A percentile compares a stretch with the other conserved stretches of the same genome.
These are phyloP conservation scores for Euborellia annulipes DNA, from an alignment of 1,140 invertebrate genomes.

Conservation along the genomic window DNA sequence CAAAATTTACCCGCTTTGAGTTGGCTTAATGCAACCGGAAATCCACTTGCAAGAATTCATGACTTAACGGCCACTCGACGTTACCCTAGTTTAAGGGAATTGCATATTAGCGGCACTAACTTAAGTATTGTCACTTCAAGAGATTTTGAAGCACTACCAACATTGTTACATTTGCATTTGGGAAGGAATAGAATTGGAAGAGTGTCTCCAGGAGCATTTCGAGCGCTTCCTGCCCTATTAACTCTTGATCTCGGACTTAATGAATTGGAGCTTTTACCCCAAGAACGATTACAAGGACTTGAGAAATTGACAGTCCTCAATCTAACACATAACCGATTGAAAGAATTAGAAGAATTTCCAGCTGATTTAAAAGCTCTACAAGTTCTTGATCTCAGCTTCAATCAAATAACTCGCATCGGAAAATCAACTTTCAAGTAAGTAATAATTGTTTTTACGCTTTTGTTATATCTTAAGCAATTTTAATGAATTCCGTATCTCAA, in stretches of 20 bases:
- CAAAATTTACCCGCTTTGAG: constrained; percentile 50
- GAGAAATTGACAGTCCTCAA: constrained; percentile 55
- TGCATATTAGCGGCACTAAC: constrained; percentile 68
- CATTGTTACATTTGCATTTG: constrained; percentile 55
- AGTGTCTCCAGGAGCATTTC: constrained; percentile 72
- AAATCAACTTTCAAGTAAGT: constrained; percentile 45
- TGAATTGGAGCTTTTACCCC: constrained; percentile 65
- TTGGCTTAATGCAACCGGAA: constrained; percentile 64
- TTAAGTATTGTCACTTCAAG: constrained; percentile 69
- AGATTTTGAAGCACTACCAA: constrained; percentile 75
- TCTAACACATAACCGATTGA: constrained; percentile 64
- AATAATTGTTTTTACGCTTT: too few species aligned
- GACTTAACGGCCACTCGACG: constrained; percentile 40
- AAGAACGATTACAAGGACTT: constrained; percentile 67
- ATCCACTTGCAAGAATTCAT: constrained; percentile 56
- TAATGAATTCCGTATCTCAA: too few species aligned
- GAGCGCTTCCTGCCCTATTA: constrained; percentile 53
- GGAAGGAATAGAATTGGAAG: constrained; percentile 57
- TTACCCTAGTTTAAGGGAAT: constrained; percentile 46
- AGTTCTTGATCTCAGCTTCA: constrained; percentile 65
- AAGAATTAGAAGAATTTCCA: constrained; percentile 70
- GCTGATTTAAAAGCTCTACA: constrained; percentile 57
- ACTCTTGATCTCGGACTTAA: constrained; percentile 70
- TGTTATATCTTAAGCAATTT: too few species aligned
- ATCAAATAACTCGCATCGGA: constrained; percentile 60